Base-by-base conservation (phyloP, 2,888 invertebrate genomes). In the Ptycholaimellus sp. region DNA sequence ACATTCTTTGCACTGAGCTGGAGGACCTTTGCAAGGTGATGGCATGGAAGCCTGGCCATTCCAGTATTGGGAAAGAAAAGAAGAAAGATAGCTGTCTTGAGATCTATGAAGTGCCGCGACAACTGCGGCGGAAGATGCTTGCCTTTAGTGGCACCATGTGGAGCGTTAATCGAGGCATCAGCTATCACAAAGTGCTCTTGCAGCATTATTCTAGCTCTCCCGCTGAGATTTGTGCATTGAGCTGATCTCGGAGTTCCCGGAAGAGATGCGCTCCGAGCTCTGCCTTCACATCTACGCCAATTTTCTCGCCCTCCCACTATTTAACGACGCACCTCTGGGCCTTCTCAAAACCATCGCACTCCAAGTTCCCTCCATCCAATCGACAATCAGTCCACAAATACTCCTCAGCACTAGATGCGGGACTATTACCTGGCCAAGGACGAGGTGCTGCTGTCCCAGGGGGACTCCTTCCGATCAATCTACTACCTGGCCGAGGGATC, bases 91-190 rank as follows among this genome's bases (percentile, higher is more conserved):
- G n/a, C n/a, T n/a, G n/a, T n/a, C n/a, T n/a, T n/a, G n/a, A n/a
- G 28, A 68, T 85, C 45, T 83, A 87, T 66, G 82, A 85, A 67
- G 80, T 90, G 53, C 87, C 87, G 2, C 81, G 82, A 56, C 81
- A 82, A 57, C 67, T 90, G 43, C 83, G 85, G 59, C 82, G 82
- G 57, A 68, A 87, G 43, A 85, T 90, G 74, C 81, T 83, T 57
- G 87, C 90, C 59, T 87, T 85, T 61, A 87, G 87, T 60, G 85
- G 87, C 62, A 87, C 87, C 13, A 85, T 80, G 71, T 90, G 87
- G 87, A 83, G 85, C 11, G 70, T 90, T 42, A 87, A 85, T 64
- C 83, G 85, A 59, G 87, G 87, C 39, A 87, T 90, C 54, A 85
- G 87, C 60, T 79, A 82, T 49, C 77, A 81, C 56, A 85, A 87